Conservation (phyloP, 2,888 invertebrate genomes). For the Sinohyriopsis cumingii region DNA sequence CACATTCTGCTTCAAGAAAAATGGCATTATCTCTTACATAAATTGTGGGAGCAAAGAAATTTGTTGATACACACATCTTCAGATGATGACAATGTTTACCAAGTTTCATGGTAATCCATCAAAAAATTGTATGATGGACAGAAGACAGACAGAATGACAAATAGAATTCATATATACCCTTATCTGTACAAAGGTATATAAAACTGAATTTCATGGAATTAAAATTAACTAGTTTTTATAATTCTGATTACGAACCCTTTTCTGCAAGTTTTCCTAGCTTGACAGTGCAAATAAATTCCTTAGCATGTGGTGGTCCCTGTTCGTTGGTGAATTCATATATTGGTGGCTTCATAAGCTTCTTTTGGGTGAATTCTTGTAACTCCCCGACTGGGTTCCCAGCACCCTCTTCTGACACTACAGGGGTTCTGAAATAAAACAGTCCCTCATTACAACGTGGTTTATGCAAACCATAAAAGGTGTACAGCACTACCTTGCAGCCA, state of each 20-base stretch:
- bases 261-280: slow-evolving; percentile 89
- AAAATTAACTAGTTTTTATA: neutral
- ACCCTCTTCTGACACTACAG: slow-evolving; percentile 75
- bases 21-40: no score
- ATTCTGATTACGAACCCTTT: slow-evolving; percentile 55
- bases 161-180: no score
- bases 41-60: no score
- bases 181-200: no score
- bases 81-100: no score
- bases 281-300: slow-evolving; percentile 94
- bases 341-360: slow-evolving; percentile 95
- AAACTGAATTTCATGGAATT: no score
- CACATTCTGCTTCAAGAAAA: no score
- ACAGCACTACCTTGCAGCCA: neutral
- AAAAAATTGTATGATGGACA: no score
- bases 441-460: neutral
- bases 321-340: slow-evolving; percentile 89
- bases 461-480: neutral
- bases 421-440: slow-evolving; percentile 11
- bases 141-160: no score
- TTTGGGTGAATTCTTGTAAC: slow-evolving; percentile 94
- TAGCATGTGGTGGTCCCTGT: slow-evolving; percentile 92
- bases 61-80: no score
- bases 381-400: slow-evolving; percentile 91
- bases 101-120: no score